phyloP scores from a whole-genome alignment of 2,113 vertebrate genomes.

The Formicarius rufipectus region DNA sequence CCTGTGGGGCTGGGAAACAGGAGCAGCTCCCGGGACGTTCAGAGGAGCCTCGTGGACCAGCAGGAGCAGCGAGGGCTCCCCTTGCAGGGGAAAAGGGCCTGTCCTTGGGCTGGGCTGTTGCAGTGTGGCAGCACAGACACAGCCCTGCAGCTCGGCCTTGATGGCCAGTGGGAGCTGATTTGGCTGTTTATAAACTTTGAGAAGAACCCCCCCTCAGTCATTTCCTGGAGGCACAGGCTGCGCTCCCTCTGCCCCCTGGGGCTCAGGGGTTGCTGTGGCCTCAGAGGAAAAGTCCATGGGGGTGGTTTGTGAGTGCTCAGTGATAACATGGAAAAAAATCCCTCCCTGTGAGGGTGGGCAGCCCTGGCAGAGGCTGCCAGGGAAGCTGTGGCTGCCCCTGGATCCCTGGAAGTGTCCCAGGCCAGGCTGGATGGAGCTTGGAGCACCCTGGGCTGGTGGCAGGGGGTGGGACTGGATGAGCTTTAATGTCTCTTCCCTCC shows the following conservation, averaged over 20 bases:
- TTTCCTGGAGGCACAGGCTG: neutral
- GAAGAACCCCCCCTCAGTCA: neutral
- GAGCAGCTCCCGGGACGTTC: neutral
- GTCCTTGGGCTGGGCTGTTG: neutral
- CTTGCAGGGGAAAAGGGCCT: neutral
- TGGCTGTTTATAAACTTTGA: neutral
- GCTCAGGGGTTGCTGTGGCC: neutral
- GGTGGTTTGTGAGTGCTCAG: neutral
- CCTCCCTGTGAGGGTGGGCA: accelerated
- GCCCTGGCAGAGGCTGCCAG: neutral
- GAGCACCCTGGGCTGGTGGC: neutral
- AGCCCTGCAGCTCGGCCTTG: neutral
- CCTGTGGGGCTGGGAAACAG: accelerated
- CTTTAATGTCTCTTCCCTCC: neutral
- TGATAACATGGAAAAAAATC: neutral
- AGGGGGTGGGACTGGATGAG: no score
- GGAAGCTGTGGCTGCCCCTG: neutral
- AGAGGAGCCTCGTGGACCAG: accelerated
- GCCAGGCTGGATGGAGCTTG: accelerated
- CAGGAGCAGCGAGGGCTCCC: neutral
- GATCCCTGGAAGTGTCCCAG: neutral
- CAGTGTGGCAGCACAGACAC: accelerated
- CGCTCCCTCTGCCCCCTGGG: neutral
- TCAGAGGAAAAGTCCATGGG: neutral
- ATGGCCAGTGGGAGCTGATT: neutral